Conservation (phyloP, 2,113 vertebrate species). For the Campylomormyrus numenius region DNA sequence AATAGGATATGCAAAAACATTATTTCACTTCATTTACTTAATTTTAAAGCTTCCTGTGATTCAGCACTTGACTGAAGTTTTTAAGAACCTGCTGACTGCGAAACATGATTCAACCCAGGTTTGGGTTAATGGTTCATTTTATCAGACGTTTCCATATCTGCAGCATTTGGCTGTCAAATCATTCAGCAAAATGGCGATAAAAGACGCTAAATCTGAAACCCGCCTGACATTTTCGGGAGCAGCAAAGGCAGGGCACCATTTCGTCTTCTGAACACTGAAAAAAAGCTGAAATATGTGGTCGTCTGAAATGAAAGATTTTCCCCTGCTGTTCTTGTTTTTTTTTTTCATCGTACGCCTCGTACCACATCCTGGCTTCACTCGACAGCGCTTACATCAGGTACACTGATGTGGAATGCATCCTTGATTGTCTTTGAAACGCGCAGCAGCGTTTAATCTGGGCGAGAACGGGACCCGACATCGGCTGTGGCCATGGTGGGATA, state of each 20-base stretch:
- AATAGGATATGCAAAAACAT: background rate
- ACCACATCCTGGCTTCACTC: constrained; percentile 18
- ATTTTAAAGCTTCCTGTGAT: background rate
- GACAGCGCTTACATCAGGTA: background rate
- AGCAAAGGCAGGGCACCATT: background rate
- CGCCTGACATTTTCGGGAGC: background rate
- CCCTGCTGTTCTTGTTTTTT: background rate
- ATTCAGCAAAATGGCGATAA: background rate
- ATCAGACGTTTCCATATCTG: background rate
- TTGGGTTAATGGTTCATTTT: background rate
- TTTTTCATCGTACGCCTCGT: background rate
- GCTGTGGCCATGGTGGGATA: constrained; percentile 7
- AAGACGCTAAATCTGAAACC: background rate
- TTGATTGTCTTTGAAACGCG: background rate
- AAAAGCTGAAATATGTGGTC: background rate
- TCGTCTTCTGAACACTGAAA: background rate
- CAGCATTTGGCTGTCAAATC: background rate
- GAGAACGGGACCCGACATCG: background rate
- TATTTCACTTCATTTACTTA: background rate
- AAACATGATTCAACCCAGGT: background rate
- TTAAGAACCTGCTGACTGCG: background rate
- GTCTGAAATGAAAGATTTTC: background rate
- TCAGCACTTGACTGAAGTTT: background rate
- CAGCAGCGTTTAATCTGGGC: background rate
- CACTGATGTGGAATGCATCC: background rate